phyloP scores from a whole-genome alignment of 2,797 vertebrate species.

The Muscicapa comitata region DNA sequence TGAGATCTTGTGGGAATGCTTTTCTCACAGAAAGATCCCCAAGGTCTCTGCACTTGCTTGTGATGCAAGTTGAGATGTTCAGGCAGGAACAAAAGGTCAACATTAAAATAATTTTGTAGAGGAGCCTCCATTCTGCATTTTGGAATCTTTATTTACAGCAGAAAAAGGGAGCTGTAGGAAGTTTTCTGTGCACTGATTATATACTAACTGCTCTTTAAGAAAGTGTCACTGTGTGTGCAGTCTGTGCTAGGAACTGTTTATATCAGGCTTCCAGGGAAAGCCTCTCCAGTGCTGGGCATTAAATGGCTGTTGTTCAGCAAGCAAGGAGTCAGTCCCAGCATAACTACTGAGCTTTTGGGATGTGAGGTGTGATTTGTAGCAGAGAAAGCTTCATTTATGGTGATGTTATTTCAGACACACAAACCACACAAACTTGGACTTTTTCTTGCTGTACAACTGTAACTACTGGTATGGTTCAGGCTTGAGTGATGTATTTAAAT shows the following conservation, averaged over 20 bases:
- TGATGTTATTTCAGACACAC: neutral
- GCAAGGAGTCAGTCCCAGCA: neutral
- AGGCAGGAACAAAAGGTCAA: neutral
- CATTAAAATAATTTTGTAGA: neutral
- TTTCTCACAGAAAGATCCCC: neutral
- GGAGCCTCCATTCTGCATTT: neutral
- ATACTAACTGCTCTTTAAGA: neutral
- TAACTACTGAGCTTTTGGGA: neutral
- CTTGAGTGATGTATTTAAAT: neutral
- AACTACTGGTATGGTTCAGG: neutral
- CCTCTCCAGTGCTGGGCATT: neutral
- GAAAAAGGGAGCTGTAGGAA: neutral
- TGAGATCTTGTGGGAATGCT: neutral
- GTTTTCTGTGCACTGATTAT: neutral
- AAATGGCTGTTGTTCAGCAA: neutral
- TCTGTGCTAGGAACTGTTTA: neutral
- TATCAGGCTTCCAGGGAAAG: neutral
- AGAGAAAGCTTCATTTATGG: neutral
- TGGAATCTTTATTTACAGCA: neutral
- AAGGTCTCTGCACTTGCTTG: rapidly evolving
- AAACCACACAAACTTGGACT: neutral
- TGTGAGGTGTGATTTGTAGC: neutral
- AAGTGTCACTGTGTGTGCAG: neutral
- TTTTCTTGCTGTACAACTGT: neutral
- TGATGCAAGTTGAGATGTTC: neutral